phyloP scores from a whole-genome alignment of 2,888 invertebrate species.

The Drosophila testacea region DNA sequence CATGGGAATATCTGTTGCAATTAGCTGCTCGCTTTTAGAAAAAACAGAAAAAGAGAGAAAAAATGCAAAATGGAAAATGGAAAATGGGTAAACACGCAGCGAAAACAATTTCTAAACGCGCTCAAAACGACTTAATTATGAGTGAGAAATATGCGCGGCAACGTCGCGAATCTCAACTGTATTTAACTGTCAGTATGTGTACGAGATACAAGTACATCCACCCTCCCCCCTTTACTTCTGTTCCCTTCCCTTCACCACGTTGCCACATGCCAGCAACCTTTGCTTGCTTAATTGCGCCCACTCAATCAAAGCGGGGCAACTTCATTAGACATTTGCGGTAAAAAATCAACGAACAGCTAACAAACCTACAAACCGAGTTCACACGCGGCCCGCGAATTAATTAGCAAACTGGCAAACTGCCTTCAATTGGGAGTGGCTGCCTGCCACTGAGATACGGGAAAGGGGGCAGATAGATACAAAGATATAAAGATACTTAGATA shows the following conservation, averaged over 20 bases:
- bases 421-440: slow-evolving; percentile 2
- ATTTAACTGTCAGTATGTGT: slow-evolving; percentile 58
- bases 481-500: slow-evolving; percentile 25
- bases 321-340: slow-evolving; percentile 81
- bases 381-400: slow-evolving; percentile 74
- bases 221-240: neutral
- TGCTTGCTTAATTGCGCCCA: slow-evolving; percentile 72
- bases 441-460: neutral
- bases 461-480: neutral
- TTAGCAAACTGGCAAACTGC: slow-evolving; percentile 50
- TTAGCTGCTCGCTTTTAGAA: slow-evolving; percentile 71
- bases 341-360: slow-evolving; percentile 69
- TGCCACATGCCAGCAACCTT: neutral
- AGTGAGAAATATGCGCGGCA: slow-evolving; percentile 80
- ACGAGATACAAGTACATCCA: slow-evolving; percentile 5
- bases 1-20: slow-evolving; percentile 81
- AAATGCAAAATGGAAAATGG: slow-evolving; percentile 32
- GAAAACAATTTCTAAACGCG: slow-evolving; percentile 82
- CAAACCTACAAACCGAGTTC: slow-evolving; percentile 81
- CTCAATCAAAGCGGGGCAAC: slow-evolving; percentile 81
- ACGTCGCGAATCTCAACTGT: slow-evolving; percentile 67
- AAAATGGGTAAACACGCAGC: slow-evolving; percentile 70
- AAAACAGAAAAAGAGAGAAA: neutral
- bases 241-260: neutral
- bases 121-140: slow-evolving; percentile 82